phyloP scores from a whole-genome alignment of 1,140 invertebrate species.

The Grapholita molesta region DNA sequence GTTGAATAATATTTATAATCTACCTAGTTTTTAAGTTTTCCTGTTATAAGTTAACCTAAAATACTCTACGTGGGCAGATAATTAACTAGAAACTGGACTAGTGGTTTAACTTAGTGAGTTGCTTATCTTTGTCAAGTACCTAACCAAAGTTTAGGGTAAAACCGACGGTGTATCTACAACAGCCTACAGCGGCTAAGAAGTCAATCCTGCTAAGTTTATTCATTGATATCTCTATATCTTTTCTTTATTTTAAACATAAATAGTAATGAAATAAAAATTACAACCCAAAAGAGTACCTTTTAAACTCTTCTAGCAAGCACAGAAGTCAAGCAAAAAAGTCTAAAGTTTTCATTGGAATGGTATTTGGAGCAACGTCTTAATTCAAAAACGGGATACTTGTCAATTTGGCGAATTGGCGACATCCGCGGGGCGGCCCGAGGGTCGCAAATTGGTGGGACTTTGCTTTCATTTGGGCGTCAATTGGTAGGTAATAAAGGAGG shows the following conservation, averaged over 20 bases:
- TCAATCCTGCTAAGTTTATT: no score
- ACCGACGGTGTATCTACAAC: neutral
- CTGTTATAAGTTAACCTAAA: neutral
- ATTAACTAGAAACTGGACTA: conserved; percentile 2
- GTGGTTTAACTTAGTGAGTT: conserved; percentile 1
- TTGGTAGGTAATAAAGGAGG: conserved; percentile 42
- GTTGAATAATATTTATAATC: no score
- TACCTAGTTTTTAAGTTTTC: no score
- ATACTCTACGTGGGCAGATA: neutral
- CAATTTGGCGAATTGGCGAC: conserved; percentile 65
- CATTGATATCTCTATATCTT: no score
- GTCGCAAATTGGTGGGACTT: conserved; percentile 52
- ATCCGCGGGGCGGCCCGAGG: conserved; percentile 43
- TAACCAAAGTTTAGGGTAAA: neutral
- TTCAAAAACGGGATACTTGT: conserved; percentile 41
- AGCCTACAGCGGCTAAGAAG: no score
- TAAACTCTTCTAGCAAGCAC: neutral
- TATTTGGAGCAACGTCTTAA: conserved; percentile 23
- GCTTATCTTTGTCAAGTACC: conserved; percentile 8
- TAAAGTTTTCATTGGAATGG: neutral
- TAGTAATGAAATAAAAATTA: no score
- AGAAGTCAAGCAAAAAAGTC: no score
- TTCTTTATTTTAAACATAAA: no score
- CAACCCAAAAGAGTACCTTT: neutral
- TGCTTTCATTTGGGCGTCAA: conserved; percentile 53